A percentile compares a stretch with the other conserved stretches of the same genome.
These are phyloP conservation scores for Glaucomys volans DNA, from an alignment of 2,113 vertebrate genomes.

Conservation along the genomic window DNA sequence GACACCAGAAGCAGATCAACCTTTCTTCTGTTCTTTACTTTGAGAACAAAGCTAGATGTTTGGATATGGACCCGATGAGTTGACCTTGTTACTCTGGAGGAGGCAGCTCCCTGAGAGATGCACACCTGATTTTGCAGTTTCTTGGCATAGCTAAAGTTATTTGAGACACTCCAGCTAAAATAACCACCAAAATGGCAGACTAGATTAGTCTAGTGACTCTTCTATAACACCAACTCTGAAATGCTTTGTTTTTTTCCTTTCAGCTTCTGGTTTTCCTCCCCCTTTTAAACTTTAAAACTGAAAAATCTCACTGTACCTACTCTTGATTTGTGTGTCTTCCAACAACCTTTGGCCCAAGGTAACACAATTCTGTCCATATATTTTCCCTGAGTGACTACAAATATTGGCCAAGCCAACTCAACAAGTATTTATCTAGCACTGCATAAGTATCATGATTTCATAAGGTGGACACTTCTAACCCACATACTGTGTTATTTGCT, in stretches of 20 bases:
- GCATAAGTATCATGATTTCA: slow-evolving; percentile 56
- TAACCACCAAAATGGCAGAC: no score
- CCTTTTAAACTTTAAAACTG: slow-evolving; percentile 8
- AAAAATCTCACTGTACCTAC: background rate
- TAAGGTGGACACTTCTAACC: slow-evolving; percentile 63
- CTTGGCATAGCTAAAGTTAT: background rate
- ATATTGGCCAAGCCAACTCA: slow-evolving; percentile 50
- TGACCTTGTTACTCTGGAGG: background rate
- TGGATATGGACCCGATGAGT: background rate
- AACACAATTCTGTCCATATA: background rate
- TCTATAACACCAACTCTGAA: background rate
- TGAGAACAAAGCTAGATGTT: background rate
- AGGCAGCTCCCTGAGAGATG: background rate
- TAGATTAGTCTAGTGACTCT: background rate
- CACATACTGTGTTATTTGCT: slow-evolving; percentile 34
- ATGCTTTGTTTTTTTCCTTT: background rate
- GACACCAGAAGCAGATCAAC: background rate
- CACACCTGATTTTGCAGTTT: background rate
- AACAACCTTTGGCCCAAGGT: background rate
- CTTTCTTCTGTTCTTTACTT: background rate
- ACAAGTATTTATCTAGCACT: slow-evolving; percentile 62
- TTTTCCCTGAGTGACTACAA: slow-evolving; percentile 33
- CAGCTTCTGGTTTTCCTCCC: background rate
- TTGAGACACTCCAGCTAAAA: background rate
- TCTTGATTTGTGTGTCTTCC: slow-evolving; percentile 21